phyloP scores from a whole-genome alignment of 2,113 vertebrate genomes.

The Onychorhynchus coronatus region DNA sequence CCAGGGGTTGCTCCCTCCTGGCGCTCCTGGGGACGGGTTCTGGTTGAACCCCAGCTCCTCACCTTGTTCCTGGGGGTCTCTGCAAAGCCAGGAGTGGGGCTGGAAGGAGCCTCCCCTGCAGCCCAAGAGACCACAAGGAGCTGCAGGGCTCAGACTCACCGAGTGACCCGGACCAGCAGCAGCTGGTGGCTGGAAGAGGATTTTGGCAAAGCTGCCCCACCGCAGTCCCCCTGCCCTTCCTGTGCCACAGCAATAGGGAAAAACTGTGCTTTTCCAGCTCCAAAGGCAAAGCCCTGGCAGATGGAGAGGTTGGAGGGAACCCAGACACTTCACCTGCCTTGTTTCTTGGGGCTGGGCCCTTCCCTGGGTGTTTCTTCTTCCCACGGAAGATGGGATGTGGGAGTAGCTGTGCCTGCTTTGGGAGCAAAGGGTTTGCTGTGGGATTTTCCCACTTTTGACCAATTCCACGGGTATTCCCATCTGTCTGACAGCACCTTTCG shows the following conservation, averaged over 20 bases:
- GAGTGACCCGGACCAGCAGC: accelerated
- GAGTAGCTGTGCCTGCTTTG: accelerated
- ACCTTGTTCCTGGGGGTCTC: accelerated
- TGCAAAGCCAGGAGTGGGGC: background rate
- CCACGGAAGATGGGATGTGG: accelerated
- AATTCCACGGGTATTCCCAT: background rate
- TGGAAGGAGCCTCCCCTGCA: background rate
- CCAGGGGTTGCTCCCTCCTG: background rate
- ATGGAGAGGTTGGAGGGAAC: background rate
- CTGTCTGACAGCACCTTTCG: accelerated
- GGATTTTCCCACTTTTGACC: background rate
- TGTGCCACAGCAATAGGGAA: background rate
- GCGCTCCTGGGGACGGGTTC: accelerated
- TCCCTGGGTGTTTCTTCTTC: accelerated
- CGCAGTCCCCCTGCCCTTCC: accelerated
- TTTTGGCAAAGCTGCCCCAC: background rate
- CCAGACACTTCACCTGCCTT: accelerated
- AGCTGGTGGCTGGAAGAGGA: background rate
- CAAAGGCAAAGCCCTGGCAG: background rate
- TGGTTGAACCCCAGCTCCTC: background rate
- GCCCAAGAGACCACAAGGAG: accelerated
- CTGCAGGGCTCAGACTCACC: accelerated
- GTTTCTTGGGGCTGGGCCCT: accelerated
- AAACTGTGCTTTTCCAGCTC: background rate
- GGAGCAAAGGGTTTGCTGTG: accelerated